Conservation (phyloP, 2,797 vertebrate species). For the Xerus rutilus region DNA sequence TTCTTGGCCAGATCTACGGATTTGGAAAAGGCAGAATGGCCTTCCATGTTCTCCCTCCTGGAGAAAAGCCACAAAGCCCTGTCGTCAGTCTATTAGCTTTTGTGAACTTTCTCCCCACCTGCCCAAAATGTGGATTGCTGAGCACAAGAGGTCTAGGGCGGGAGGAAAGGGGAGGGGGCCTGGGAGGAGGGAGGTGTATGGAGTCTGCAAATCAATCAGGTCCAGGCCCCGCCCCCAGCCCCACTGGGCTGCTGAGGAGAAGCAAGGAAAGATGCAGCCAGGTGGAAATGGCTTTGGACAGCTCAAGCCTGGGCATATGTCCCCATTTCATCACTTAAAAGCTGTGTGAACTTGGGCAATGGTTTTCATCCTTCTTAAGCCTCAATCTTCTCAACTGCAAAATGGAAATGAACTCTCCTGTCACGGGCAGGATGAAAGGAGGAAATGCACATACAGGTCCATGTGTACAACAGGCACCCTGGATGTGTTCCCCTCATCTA, state of each 20-base stretch:
- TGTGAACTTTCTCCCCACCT: background rate
- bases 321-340: background rate
- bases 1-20: conserved; percentile 78
- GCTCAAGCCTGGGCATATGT: background rate
- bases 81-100: conserved; percentile 63
- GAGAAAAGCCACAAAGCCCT: conserved; percentile 61
- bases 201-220: background rate
- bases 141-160: background rate
- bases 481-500: background rate
- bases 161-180: accelerated
- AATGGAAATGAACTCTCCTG: background rate
- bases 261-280: no score
- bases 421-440: background rate
- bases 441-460: background rate
- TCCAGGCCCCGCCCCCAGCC: background rate
- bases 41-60: conserved; percentile 65
- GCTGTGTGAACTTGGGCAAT: background rate
- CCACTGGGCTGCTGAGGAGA: background rate
- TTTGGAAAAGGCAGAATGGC: conserved; percentile 81
- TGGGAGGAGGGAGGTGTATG: no score
- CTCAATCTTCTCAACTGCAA: background rate
- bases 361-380: background rate
- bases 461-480: background rate
- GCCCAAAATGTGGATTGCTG: background rate
- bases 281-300: background rate